Percentiles rank a stretch among this genome's conserved stretches.
Conservation (phyloP, 2,888 invertebrate genomes). For the Tigriopus californicus region DNA sequence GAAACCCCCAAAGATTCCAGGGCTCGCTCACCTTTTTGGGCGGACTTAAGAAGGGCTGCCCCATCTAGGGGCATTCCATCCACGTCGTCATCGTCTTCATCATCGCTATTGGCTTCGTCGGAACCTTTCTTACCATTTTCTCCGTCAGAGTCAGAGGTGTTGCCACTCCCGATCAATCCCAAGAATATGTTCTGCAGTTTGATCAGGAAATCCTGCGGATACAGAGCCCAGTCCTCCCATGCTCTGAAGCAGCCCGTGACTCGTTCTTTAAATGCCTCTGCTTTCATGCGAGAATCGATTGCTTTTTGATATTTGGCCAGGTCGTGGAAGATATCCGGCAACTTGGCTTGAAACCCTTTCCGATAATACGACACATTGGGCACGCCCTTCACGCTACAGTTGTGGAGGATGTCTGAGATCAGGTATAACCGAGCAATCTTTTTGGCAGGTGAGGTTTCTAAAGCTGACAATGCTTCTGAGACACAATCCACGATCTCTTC, state of each 20-base stretch:
- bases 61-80: constrained; percentile 45
- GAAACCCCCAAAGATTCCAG: no score
- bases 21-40: constrained; percentile 20
- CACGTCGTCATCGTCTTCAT: constrained; percentile 29
- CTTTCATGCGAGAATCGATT: constrained; percentile 66
- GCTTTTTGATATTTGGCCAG: constrained; percentile 49
- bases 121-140: constrained; percentile 13
- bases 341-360: constrained; percentile 47
- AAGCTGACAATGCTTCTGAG: constrained; percentile 59
- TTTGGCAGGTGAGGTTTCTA: constrained; percentile 25
- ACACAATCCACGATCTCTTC: constrained; percentile 87
- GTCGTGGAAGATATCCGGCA: constrained; percentile 54
- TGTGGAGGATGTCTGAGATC: constrained; percentile 88
- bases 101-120: constrained; percentile 35
- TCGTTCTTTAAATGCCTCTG: constrained; percentile 85
- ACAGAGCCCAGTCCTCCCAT: constrained; percentile 95
- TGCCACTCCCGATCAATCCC: constrained; percentile 38
- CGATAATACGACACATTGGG: constrained; percentile 86
- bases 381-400: constrained; percentile 75
- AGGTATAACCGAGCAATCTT: constrained; percentile 75
- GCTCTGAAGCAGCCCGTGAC: constrained; percentile 76
- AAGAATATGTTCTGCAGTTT: constrained; percentile 75
- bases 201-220: constrained; percentile 75
- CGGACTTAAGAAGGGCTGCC: constrained; percentile 48
- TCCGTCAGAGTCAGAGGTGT: constrained; percentile 12